phyloP scores from a whole-genome alignment of 2,888 invertebrate species.

The Ormyrus labotus region DNA sequence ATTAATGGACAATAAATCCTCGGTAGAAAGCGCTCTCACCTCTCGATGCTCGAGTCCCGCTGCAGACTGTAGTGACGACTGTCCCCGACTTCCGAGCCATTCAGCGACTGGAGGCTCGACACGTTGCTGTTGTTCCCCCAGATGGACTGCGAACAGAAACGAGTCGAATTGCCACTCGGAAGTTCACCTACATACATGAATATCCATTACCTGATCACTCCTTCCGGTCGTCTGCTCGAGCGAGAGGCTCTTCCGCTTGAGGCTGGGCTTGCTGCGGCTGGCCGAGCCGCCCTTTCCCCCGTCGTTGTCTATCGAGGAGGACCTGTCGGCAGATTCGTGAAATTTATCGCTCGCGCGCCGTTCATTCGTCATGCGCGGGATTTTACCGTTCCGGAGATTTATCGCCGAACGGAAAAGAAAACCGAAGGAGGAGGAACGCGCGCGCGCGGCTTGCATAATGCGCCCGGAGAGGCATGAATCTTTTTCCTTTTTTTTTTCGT shows the following conservation, averaged over 20 bases:
- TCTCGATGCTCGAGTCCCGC: slow-evolving; percentile 88
- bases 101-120: slow-evolving; percentile 88
- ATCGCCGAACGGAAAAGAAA: too few relatives aligned
- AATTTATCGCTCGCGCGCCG: too few relatives aligned
- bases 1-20: too few relatives aligned
- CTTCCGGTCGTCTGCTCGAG: slow-evolving; percentile 81
- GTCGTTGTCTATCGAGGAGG: slow-evolving; percentile 82
- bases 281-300: slow-evolving; percentile 72
- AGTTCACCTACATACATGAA: too few relatives aligned
- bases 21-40: slow-evolving; percentile 72
- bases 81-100: slow-evolving; percentile 78
- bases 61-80: slow-evolving; percentile 80
- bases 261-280: slow-evolving; percentile 76
- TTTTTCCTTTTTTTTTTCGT: too few relatives aligned
- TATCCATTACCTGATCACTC: slow-evolving; percentile 70
- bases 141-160: slow-evolving; percentile 78
- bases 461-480: too few relatives aligned
- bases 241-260: slow-evolving; percentile 84
- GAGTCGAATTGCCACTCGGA: neutral
- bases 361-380: too few relatives aligned
- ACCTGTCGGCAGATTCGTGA: slow-evolving; percentile 71
- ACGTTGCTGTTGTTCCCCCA: slow-evolving; percentile 92
- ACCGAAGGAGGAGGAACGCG: too few relatives aligned
- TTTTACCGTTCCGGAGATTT: too few relatives aligned
- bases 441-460: too few relatives aligned